Percentiles rank a stretch among this genome's conserved stretches.
Conservation (phyloP, 2,113 vertebrate species). For the Talpa occidentalis region DNA sequence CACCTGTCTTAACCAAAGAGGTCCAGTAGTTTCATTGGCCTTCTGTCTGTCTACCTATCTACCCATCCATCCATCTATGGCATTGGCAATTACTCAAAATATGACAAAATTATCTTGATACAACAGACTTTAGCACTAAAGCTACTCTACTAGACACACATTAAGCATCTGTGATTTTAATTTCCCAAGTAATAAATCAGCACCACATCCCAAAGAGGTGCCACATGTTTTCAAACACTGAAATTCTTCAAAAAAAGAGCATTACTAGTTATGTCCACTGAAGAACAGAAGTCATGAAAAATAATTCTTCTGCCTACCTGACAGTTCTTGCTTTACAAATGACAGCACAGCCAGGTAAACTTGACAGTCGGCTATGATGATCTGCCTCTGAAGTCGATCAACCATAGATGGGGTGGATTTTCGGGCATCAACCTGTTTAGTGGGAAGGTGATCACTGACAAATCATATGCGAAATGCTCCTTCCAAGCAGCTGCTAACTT, state of each 20-base stretch:
- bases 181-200: conserved; percentile 21
- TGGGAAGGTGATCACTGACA: neutral
- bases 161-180: neutral
- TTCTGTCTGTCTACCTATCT: neutral
- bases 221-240: neutral
- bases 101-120: conserved; percentile 13
- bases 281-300: neutral
- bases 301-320: conserved; percentile 87
- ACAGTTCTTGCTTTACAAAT: conserved; percentile 97
- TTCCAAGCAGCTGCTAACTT: neutral
- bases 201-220: neutral
- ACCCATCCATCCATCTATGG: neutral
- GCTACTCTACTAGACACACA: neutral
- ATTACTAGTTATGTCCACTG: neutral
- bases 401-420: conserved; percentile 91
- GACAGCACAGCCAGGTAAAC: conserved; percentile 98
- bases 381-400: conserved; percentile 97
- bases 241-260: neutral
- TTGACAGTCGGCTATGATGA: conserved; percentile 98
- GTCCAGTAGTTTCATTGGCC: neutral
- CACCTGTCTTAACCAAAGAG: neutral
- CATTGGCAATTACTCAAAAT: neutral
- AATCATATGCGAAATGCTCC: neutral
- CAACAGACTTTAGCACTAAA: neutral
- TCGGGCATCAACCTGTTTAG: conserved; percentile 92